These are phyloP conservation scores for Austrofundulus limnaeus DNA, from an alignment of 2,113 vertebrate genomes.

Conservation along the genomic window DNA sequence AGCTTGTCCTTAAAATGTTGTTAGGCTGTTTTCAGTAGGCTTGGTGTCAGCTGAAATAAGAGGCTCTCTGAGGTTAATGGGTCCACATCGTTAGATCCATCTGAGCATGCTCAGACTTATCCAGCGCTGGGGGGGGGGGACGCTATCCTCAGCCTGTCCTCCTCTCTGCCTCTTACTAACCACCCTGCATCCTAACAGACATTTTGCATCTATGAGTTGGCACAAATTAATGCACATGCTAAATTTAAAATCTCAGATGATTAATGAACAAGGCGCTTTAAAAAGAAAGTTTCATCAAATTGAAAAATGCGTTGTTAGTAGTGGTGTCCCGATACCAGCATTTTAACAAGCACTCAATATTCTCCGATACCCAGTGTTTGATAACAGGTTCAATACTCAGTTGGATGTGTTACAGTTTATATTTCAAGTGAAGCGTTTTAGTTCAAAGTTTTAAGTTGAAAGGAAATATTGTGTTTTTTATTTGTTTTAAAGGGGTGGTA, in stretches of 20 bases:
- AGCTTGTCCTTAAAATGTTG: background rate
- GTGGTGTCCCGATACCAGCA: too few species aligned
- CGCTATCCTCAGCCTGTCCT: slow-evolving; percentile 32
- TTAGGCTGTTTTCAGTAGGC: background rate
- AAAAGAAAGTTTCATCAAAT: too few species aligned
- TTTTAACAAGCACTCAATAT: too few species aligned
- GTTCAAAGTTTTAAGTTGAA: too few species aligned
- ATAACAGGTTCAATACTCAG: too few species aligned
- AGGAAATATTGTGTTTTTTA: too few species aligned
- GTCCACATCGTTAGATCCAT: slow-evolving; percentile 54
- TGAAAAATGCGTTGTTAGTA: too few species aligned
- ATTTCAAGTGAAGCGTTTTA: too few species aligned
- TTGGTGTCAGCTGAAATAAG: background rate
- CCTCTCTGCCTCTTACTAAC: slow-evolving; percentile 52
- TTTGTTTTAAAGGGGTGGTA: too few species aligned
- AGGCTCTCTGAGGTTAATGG: slow-evolving; percentile 39
- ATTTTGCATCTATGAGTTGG: slow-evolving; percentile 69
- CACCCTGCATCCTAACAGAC: slow-evolving; percentile 62
- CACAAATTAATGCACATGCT: slow-evolving; percentile 3
- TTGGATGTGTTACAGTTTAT: too few species aligned
- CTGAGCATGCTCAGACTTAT: slow-evolving; percentile 79
- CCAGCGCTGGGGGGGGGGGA: slow-evolving; percentile 19
- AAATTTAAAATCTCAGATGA: slow-evolving; percentile 19
- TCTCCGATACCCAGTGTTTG: too few species aligned
- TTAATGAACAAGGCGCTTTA: slow-evolving; percentile 5